A percentile compares a stretch with the other conserved stretches of the same genome.
Evolutionary conservation across 2,797 vertebrate genomes (phyloP).

Genomic region (Sorex maritimensis): DNA sequence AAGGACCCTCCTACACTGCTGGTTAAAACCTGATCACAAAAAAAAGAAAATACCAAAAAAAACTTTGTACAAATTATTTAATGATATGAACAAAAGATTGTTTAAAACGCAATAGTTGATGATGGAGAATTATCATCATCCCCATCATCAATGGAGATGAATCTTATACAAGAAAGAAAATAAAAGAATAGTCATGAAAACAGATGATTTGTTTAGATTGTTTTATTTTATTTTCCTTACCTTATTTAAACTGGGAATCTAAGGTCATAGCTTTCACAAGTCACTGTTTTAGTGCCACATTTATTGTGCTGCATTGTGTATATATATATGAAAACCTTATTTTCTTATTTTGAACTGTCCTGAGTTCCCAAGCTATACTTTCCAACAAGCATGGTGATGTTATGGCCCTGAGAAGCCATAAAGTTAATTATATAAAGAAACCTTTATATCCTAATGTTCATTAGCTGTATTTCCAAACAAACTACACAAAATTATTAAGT

Average conservation of each 20-base stretch:
- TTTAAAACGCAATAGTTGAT: background rate
- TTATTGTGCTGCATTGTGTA: background rate
- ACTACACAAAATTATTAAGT: slow-evolving; percentile 42
- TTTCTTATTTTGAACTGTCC: slow-evolving; percentile 29
- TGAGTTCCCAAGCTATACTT: slow-evolving; percentile 1
- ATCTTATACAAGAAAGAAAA: background rate
- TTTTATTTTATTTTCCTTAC: background rate
- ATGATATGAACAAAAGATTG: background rate
- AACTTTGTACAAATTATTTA: background rate
- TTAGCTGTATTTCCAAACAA: slow-evolving; percentile 20
- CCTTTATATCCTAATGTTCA: background rate
- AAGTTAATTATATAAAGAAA: slow-evolving; percentile 19
- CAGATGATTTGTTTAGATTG: background rate
- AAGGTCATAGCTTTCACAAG: slow-evolving; percentile 25
- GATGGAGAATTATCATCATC: background rate
- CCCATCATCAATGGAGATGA: too few species aligned
- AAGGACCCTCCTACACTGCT: too few species aligned
- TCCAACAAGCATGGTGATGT: slow-evolving; percentile 6
- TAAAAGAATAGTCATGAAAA: background rate
- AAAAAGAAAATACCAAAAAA: slow-evolving; percentile 36
- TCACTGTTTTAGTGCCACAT: background rate
- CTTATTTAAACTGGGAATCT: slow-evolving; percentile 33
- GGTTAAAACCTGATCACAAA: too few species aligned
- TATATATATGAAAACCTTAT: background rate
- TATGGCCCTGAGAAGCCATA: background rate